phyloP scores from a whole-genome alignment of 2,113 vertebrate species.

The Tauraco erythrolophus region DNA sequence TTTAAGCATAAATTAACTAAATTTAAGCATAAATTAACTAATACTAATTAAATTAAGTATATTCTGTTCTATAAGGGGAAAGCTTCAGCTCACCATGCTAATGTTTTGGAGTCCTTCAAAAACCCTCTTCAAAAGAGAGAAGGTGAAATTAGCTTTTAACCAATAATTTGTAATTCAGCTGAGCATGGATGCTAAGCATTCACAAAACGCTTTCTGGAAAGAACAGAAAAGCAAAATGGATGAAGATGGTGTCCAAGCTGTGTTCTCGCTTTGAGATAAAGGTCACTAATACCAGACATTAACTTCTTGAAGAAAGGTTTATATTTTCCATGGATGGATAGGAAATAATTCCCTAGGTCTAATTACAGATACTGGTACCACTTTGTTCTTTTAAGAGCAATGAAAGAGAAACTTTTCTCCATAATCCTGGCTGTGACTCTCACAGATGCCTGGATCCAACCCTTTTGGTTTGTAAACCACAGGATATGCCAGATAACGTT shows the following conservation, averaged over 20 bases:
- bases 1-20: background rate
- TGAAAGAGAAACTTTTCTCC: background rate
- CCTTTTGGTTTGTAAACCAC: background rate
- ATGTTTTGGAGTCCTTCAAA: background rate
- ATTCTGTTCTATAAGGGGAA: background rate
- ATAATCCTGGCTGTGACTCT: background rate
- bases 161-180: no score
- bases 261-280: background rate
- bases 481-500: background rate
- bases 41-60: background rate
- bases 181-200: background rate
- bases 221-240: background rate
- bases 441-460: background rate
- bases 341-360: background rate
- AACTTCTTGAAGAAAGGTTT: background rate
- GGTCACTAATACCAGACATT: background rate
- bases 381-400: background rate
- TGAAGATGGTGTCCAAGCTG: accelerated
- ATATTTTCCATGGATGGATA: background rate
- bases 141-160: no score
- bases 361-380: accelerated
- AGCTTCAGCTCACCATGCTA: background rate
- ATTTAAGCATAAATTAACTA: background rate
- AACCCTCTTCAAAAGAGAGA: background rate
- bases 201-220: background rate